Conservation (phyloP, 2,113 vertebrate species). For the Blennius ocellaris region DNA sequence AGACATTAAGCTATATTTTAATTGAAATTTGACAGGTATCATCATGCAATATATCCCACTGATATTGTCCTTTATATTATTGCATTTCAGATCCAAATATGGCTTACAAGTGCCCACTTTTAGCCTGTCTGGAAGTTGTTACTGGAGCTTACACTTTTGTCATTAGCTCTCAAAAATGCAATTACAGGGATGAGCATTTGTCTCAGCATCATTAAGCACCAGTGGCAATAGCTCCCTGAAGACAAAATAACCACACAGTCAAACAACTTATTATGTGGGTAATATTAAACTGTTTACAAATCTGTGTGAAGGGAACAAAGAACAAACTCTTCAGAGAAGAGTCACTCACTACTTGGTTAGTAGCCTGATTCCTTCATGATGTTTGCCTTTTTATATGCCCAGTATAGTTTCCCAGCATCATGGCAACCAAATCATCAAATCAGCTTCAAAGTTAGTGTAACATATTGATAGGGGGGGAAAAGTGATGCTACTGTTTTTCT, state of each 20-base stretch:
- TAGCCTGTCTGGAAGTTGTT: neutral
- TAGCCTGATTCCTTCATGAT: too few relatives aligned
- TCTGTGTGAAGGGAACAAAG: neutral
- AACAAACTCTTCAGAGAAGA: neutral
- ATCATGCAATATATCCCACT: too few relatives aligned
- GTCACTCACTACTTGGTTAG: too few relatives aligned
- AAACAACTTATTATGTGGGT: neutral
- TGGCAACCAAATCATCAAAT: too few relatives aligned
- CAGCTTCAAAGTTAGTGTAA: too few relatives aligned
- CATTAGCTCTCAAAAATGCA: neutral
- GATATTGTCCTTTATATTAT: neutral
- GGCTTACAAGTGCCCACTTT: neutral
- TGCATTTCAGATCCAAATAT: neutral
- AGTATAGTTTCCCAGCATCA: too few relatives aligned
- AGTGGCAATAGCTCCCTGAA: neutral
- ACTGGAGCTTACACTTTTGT: neutral
- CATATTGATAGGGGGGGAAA: too few relatives aligned
- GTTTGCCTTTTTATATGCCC: too few relatives aligned
- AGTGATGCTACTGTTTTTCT: too few relatives aligned
- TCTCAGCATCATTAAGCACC: constrained; percentile 6
- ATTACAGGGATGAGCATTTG: neutral
- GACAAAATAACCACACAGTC: neutral
- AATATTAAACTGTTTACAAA: neutral
- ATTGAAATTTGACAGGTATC: too few relatives aligned
- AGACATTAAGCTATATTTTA: too few relatives aligned